Evolutionary conservation across 1,140 invertebrate genomes (phyloP).

Genomic region (Streblospio benedicti): DNA sequence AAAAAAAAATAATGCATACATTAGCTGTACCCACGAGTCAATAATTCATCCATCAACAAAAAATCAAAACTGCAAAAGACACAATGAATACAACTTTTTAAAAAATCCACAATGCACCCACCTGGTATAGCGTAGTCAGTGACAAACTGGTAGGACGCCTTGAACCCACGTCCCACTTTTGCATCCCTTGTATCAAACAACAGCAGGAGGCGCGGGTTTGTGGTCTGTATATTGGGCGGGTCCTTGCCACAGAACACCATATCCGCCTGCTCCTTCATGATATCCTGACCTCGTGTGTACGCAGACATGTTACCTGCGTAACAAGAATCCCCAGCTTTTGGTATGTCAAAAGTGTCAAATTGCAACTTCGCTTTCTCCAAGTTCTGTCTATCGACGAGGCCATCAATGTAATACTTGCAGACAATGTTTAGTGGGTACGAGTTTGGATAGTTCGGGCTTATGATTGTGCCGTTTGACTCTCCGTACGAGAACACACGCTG

Average conservation of each 20-base stretch:
- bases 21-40: no score
- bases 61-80: no score
- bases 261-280: slow-evolving; percentile 86
- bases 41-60: no score
- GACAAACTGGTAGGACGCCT: slow-evolving; percentile 81
- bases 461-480: slow-evolving; percentile 79
- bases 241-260: slow-evolving; percentile 77
- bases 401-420: slow-evolving; percentile 95
- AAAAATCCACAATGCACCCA: no score
- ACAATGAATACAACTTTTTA: no score
- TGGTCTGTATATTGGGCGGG: slow-evolving; percentile 64
- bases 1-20: no score
- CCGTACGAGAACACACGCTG: slow-evolving; percentile 83
- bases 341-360: slow-evolving; percentile 82
- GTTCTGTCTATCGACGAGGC: slow-evolving; percentile 88
- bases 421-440: slow-evolving; percentile 88
- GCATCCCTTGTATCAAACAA: slow-evolving; percentile 70
- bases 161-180: slow-evolving; percentile 68
- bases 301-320: slow-evolving; percentile 82
- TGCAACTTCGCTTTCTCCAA: slow-evolving; percentile 81
- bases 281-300: slow-evolving; percentile 84
- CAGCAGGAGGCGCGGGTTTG: slow-evolving; percentile 85
- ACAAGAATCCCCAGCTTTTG: slow-evolving; percentile 56
- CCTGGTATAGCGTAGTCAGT: slow-evolving; percentile 71
- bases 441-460: slow-evolving; percentile 90